Evolutionary conservation across 2,797 vertebrate genomes (phyloP), one percentile per base, ranked within the genome.

Genomic region (Enteromius afrohamiltoni): DNA sequence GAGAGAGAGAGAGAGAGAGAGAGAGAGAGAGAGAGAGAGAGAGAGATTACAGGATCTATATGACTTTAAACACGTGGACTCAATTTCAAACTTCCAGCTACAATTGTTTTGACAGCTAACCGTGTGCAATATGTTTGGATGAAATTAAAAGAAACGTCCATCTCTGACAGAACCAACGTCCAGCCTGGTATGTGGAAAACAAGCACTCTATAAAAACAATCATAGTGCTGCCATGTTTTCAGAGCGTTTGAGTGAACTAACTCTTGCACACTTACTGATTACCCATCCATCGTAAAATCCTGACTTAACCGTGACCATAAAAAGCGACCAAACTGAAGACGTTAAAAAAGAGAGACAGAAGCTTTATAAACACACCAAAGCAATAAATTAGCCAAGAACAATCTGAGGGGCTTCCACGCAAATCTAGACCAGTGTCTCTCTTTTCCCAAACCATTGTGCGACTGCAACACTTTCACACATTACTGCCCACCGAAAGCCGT

Each of bases 31-130:
- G 68, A 55, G 80, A 70, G 60, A 71, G 73, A 70, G 58, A 83
- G 86, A 85, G 69, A 79, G 40, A 85, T 85, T 58, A 84, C 69
- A 79, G 67, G 85, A 82, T 80, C 79, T 86, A 84, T 83, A 79
- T 68, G 84, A 79, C 58, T 82, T 81, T 90, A 89, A 93, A 93
- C 86, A 91, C 90, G 89, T 92, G 92, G 88, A 88, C 84, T 90
- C 88, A 86, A 87, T 93, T 91, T 89, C 88, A 64, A 67, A 90
- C 88, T 86, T 92, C 86, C 92, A 93, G 90, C 90, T 93, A 90
- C 86, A 87, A 64, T 77, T 93, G 92, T 94, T 95, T 92, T 92
- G 91, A 94, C 93, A 94, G 93, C 91, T 93, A 92, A 94, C 76
- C 17, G 47, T 69, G 90, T 89, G 87, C 91, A 89, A 91, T 83